Conservation (phyloP, 2,113 vertebrate genomes). For the Barbus barbus region DNA sequence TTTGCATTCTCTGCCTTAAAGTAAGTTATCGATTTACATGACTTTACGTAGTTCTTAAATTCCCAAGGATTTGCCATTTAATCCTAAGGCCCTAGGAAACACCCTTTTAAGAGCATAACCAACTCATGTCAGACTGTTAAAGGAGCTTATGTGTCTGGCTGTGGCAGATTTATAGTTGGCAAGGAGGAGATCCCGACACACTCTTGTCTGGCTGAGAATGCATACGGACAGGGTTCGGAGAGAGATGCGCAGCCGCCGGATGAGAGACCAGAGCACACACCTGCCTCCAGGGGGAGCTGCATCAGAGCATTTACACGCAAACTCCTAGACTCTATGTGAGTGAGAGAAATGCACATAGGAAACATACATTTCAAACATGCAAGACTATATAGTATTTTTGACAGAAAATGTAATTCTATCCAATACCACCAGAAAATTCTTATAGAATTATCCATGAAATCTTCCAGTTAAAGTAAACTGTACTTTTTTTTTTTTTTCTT, state of each 20-base stretch:
- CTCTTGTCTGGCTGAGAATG: conserved; percentile 75
- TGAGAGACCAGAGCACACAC: conserved; percentile 55
- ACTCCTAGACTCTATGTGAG: conserved; percentile 90
- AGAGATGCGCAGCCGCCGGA: conserved; percentile 43
- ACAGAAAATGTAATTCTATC: not conserved
- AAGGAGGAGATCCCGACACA: conserved; percentile 96
- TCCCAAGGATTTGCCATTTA: not conserved
- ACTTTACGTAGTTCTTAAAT: not conserved
- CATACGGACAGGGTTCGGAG: conserved; percentile 68
- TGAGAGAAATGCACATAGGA: not conserved
- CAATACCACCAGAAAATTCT: too few relatives aligned
- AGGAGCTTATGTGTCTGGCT: conserved; percentile 37
- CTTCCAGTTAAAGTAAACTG: too few relatives aligned
- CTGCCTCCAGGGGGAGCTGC: conserved; percentile 69
- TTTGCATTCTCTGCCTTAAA: conserved; percentile 96
- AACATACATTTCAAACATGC: not conserved
- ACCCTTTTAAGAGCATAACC: not conserved
- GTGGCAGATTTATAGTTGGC: conserved; percentile 89
- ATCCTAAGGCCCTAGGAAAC: not conserved
- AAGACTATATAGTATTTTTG: not conserved
- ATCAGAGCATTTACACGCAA: conserved; percentile 76
- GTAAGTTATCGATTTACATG: conserved; percentile 74
- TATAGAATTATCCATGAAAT: not conserved
- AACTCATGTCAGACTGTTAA: not conserved
- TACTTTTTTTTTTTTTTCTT: too few relatives aligned